Evolutionary conservation across 1,140 invertebrate species (phyloP).

Genomic region (Yoshiicerus persimilis): DNA sequence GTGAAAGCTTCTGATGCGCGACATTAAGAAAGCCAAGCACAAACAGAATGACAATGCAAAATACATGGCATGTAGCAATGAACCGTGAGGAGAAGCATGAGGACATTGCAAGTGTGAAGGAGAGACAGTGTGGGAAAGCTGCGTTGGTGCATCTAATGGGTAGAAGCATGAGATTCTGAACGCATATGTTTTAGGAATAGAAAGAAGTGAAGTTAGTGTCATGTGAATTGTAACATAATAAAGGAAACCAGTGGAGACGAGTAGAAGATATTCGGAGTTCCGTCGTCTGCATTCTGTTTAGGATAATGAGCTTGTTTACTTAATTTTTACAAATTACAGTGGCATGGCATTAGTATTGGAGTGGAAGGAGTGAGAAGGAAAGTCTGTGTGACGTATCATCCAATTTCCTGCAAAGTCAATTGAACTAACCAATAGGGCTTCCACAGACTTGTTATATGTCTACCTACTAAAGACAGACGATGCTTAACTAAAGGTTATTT

Average conservation of each 20-base stretch:
- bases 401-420: neutral
- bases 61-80: neutral
- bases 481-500: no score
- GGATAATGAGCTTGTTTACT: neutral
- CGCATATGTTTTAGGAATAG: neutral
- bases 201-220: neutral
- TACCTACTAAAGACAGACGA: neutral
- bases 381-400: neutral
- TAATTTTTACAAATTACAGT: neutral
- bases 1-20: neutral
- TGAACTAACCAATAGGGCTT: neutral
- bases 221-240: neutral
- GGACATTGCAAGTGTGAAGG: no score
- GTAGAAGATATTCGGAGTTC: neutral
- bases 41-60: neutral
- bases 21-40: neutral
- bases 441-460: no score
- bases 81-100: neutral
- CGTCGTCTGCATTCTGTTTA: neutral
- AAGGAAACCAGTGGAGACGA: neutral
- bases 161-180: neutral
- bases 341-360: neutral
- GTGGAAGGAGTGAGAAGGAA: neutral
- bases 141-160: neutral
- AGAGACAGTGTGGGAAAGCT: no score